These are phyloP conservation scores for Manis crassicaudata DNA, from an alignment of 2,797 vertebrate genomes.

Conservation along the genomic window DNA sequence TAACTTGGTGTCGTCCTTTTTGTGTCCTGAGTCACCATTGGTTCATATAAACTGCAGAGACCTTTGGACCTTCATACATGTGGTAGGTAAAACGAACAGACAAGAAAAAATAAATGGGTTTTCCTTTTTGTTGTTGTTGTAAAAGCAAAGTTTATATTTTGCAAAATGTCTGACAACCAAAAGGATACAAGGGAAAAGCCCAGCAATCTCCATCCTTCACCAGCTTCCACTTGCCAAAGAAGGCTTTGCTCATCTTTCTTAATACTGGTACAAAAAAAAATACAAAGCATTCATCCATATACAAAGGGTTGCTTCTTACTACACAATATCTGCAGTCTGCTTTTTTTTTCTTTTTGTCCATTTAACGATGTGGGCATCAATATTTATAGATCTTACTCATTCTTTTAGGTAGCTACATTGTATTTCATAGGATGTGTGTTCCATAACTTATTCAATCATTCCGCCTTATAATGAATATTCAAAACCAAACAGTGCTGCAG, in stretches of 20 bases:
- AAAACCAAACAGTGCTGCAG: background rate
- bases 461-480: background rate
- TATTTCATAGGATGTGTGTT: constrained; percentile 7
- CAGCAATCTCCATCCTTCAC: background rate
- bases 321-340: background rate
- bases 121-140: constrained; percentile 1
- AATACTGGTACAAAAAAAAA: constrained; percentile 11
- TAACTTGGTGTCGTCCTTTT: background rate
- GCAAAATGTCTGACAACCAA: background rate
- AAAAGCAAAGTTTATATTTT: constrained; percentile 54
- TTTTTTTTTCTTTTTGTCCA: background rate
- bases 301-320: background rate
- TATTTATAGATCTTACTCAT: constrained; percentile 32
- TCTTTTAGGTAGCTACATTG: constrained; percentile 38
- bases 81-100: background rate
- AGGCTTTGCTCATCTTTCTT: constrained; percentile 23
- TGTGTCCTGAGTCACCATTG: constrained; percentile 45
- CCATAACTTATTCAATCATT: background rate
- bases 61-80: background rate
- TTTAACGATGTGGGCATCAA: background rate
- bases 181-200: constrained; percentile 14
- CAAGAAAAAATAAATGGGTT: background rate
- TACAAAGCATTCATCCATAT: background rate
- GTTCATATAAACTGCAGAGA: background rate
- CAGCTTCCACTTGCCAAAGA: constrained; percentile 9